Evolutionary conservation across 2,797 vertebrate genomes (phyloP).

Genomic region (Epinephelus awoara): DNA sequence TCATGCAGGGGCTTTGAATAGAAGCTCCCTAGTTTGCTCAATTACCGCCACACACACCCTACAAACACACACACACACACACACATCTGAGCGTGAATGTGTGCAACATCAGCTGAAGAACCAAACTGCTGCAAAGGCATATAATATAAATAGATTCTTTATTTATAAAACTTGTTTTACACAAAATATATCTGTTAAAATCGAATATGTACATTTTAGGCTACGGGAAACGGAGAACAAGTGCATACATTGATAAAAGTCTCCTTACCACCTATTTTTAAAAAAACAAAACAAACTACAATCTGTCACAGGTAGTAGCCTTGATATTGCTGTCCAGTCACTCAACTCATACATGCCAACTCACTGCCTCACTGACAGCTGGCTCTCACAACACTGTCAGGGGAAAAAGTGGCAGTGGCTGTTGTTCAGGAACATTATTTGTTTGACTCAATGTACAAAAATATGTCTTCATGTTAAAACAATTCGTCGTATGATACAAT

Average conservation of each 20-base stretch:
- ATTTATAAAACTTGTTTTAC: slow-evolving; percentile 91
- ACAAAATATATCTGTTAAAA: slow-evolving; percentile 93
- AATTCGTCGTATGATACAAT: slow-evolving; percentile 67
- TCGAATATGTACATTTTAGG: slow-evolving; percentile 89
- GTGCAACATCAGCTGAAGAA: slow-evolving; percentile 42
- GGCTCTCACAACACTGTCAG: slow-evolving; percentile 67
- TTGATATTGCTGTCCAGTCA: slow-evolving; percentile 76
- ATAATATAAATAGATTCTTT: slow-evolving; percentile 92
- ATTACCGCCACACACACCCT: slow-evolving; percentile 59
- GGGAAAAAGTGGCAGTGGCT: slow-evolving; percentile 75
- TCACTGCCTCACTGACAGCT: slow-evolving; percentile 61
- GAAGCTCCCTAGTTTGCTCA: slow-evolving; percentile 74
- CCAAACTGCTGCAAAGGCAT: slow-evolving; percentile 53
- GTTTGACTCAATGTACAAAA: slow-evolving; percentile 89
- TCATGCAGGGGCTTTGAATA: slow-evolving; percentile 75
- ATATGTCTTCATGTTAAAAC: slow-evolving; percentile 89
- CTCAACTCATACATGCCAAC: slow-evolving; percentile 58
- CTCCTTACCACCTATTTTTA: slow-evolving; percentile 77
- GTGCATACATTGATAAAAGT: slow-evolving; percentile 92
- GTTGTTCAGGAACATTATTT: slow-evolving; percentile 64
- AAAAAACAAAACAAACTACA: slow-evolving; percentile 77
- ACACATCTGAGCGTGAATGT: neutral
- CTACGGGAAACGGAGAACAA: slow-evolving; percentile 86
- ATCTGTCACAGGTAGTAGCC: slow-evolving; percentile 80
- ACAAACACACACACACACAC: slow-evolving; percentile 22